These are phyloP conservation scores for Sebastes taczanowskii DNA, from an alignment of 2,797 vertebrate genomes.

Conservation along the genomic window DNA sequence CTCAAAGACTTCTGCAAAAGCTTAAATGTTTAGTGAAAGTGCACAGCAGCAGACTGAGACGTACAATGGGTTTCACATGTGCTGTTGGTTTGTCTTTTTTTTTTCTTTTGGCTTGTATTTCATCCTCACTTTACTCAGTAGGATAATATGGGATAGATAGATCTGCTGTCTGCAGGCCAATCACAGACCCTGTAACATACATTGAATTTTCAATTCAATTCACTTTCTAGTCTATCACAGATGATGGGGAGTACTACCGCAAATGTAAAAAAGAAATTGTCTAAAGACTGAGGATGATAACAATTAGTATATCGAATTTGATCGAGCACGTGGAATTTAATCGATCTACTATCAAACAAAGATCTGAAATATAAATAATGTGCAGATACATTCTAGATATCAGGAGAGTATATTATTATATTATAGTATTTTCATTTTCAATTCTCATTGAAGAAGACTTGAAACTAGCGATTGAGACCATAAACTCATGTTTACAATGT, in stretches of 20 bases:
- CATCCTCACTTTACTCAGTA: neutral
- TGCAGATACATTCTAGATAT: too few relatives aligned
- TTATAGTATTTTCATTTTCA: too few relatives aligned
- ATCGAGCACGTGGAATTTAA: too few relatives aligned
- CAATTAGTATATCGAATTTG: too few relatives aligned
- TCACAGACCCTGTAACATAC: neutral
- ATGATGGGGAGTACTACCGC: neutral
- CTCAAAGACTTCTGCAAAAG: neutral
- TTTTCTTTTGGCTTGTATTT: neutral
- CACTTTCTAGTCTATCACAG: neutral
- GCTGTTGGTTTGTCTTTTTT: neutral
- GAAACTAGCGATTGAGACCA: too few relatives aligned
- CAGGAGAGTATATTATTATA: too few relatives aligned
- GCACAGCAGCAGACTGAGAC: neutral
- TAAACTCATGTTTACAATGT: too few relatives aligned
- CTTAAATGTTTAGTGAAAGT: neutral
- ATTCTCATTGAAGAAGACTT: too few relatives aligned
- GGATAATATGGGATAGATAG: neutral
- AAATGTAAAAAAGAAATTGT: neutral
- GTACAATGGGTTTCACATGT: neutral
- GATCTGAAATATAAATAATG: too few relatives aligned
- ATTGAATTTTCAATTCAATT: neutral
- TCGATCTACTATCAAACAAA: too few relatives aligned
- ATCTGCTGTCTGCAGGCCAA: neutral
- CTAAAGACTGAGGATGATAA: too few relatives aligned